phyloP scores from a whole-genome alignment of 2,888 invertebrate species.

The Scaptomyza caliginosa region DNA sequence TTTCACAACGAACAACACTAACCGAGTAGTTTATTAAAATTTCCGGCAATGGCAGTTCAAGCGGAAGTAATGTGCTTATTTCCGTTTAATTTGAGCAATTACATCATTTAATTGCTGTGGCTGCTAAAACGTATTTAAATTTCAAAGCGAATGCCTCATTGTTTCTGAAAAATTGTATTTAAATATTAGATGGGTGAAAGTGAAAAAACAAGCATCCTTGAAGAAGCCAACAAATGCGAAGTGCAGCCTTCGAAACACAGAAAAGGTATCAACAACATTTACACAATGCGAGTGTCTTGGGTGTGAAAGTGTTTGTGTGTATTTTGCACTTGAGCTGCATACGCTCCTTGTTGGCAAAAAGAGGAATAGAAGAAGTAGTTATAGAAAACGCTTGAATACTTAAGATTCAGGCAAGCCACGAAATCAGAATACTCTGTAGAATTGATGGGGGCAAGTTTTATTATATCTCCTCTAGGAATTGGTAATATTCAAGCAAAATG shows the following conservation, averaged over 20 bases:
- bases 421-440: constrained; percentile 36
- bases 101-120: constrained; percentile 43
- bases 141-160: constrained; percentile 30
- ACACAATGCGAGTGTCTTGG: constrained; percentile 19
- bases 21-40: constrained; percentile 32
- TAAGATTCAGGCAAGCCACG: neutral
- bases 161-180: constrained; percentile 55
- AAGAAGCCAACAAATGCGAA: constrained; percentile 34
- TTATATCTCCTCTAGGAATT: neutral
- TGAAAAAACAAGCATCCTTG: constrained; percentile 20
- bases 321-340: constrained; percentile 35
- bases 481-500: neutral
- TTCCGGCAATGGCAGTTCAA: constrained; percentile 12
- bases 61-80: constrained; percentile 33
- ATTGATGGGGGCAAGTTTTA: neutral
- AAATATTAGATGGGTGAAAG: constrained; percentile 53
- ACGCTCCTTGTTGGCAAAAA: constrained; percentile 11
- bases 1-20: constrained; percentile 6
- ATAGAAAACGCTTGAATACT: neutral
- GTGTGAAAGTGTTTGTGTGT: constrained; percentile 14
- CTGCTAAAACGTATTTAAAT: constrained; percentile 50
- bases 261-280: constrained; percentile 51
- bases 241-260: constrained; percentile 20
- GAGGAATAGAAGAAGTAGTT: constrained; percentile 19
- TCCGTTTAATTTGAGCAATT: constrained; percentile 61